Evolutionary conservation across 1,140 invertebrate genomes (phyloP), one percentile per base, ranked within the genome.

Genomic region (Drosophila navojoa): DNA sequence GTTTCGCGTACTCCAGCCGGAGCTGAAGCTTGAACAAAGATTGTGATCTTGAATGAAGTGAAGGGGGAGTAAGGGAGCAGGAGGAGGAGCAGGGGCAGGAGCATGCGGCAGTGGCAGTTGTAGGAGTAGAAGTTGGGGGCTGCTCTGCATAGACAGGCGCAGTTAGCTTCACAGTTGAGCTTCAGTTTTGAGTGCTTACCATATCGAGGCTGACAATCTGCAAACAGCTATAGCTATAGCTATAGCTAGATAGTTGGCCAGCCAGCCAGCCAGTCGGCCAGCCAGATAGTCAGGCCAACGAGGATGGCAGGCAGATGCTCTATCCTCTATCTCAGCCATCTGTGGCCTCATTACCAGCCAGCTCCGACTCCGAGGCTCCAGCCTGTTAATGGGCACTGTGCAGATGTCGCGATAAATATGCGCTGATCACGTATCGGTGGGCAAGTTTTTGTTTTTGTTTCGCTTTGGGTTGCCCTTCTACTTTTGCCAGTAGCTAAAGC

Each of bases 131-230:
- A 50, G 44, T 54, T 35, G 60, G 69, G 40, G 69, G 40, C 78
- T 81, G 82, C 81, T 81, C 82, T 87, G 79, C 82, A 87, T 81
- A 85, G 81, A 76, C 63, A 64, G 71, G 42, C 81, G 11, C 38
- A 55, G 49, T 61, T 53, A 27, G 58, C 35, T 35, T 35, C 32
- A 35, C 7, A 42, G 16, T n/a, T 49, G 40, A 42, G 57, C 49
- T 62, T 81, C 64, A 87, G 76, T 87, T 87, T 87, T 87, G 82
- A 87, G 82, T 87, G 82, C 82, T 82, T 89, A 79, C 82, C 82
- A 87, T 87, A 87, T 87, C 82, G 58, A 79, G 52, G 72, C 66
- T 77, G 58, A 52, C 64, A 74, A 87, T 87, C 82, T 84, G 55
- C 32, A 42, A 35, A 35, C 4, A 27, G 45, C 13, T 16, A 29